Base-by-base conservation (phyloP, 2,797 vertebrate genomes). In the Ammospiza maritima region DNA sequence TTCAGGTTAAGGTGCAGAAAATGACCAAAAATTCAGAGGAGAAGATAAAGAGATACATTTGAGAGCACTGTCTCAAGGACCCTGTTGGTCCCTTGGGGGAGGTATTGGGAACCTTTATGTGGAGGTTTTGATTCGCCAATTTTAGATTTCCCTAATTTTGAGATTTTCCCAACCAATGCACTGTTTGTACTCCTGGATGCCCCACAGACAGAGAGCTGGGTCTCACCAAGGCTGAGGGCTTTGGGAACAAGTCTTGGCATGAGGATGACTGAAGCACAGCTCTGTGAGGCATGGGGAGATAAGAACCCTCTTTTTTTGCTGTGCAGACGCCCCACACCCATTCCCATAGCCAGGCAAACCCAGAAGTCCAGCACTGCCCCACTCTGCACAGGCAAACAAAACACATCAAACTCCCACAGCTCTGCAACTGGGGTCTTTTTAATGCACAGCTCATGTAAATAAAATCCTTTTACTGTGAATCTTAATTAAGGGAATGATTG, bases 401-500 rank as follows among this genome's bases (percentile, higher is more conserved):
- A 25, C 8, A 3, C 47, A 62, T 29, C 38, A 5, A 0, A 3
- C 20, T 70, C 48, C 47, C 25, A 11, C 0, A 0, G 10, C 69
- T 72, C 26, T n/a, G 14, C 51, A 90, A 30, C 5, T 7, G 36
- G 36, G 66, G 58, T 42, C 62, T 82, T 85, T 88, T 73, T 53
- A 93, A 79, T 16, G 19, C 64, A 83, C 62, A 50, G 82, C 85
- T 96, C 85, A 72, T 91, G 94, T 94, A 93, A 96, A 96, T 96
- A 94, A 96, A 94, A 87, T 51, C 48, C 42, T 91, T 96, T 86
- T 76, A 78, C 88, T 87, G 89, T 88, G 92, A 79, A 91, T 94
- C 85, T 97, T 96, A 95, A 94, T 89, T 93, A 96, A 96, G 45
- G 36, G 70, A 94, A 91, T 56, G 83, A 92, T 90, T 48, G 82